These are phyloP conservation scores for Podarcis cretensis DNA, from an alignment of 2,113 vertebrate genomes.

Conservation along the genomic window DNA sequence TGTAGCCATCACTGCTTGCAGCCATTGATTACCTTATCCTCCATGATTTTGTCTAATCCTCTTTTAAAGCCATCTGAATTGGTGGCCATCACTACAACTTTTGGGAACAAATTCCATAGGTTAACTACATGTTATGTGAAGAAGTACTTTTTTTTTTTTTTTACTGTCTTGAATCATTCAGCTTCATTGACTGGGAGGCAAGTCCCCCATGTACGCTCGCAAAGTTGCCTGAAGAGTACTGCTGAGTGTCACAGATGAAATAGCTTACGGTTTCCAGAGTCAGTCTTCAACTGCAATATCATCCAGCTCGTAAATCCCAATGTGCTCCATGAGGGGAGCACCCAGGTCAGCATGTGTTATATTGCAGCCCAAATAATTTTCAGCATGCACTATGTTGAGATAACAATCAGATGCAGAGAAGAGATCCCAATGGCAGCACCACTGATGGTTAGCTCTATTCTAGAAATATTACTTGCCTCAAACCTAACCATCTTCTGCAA, in stretches of 20 bases:
- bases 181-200: no score
- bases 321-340: neutral
- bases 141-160: no score
- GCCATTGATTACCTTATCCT: no score
- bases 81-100: no score
- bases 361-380: neutral
- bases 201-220: neutral
- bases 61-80: no score
- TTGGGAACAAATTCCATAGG: no score
- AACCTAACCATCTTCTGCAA: neutral
- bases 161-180: no score
- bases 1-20: no score
- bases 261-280: neutral
- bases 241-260: neutral
- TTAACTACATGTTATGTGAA: no score
- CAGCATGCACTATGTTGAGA: no score
- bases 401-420: neutral
- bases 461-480: neutral
- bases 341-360: neutral
- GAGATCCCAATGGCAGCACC: neutral
- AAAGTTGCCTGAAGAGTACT: neutral
- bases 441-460: neutral
- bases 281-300: neutral
- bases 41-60: no score
- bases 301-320: neutral